Conservation (phyloP, 1,140 invertebrate species). For the Pachyrhynchus sulphureomaculatus region DNA sequence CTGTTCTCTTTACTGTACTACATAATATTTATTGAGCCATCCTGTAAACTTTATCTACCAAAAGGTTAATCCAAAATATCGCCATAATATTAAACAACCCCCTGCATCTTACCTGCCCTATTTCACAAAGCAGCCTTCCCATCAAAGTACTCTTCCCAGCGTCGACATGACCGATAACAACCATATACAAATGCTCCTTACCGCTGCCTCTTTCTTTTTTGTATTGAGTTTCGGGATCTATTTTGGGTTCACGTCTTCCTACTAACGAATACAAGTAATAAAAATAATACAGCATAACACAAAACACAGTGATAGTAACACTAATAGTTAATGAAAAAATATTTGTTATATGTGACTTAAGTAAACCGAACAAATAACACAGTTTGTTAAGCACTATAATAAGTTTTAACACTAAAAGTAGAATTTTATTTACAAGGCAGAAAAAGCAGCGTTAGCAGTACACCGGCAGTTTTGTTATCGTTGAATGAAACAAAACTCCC, state of each 20-base stretch:
- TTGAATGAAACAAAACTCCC: no score
- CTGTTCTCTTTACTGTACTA: no score
- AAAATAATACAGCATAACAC: background rate
- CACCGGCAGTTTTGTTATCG: no score
- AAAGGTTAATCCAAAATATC: no score
- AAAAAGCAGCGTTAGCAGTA: no score
- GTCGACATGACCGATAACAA: conserved; percentile 98
- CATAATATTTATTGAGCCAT: no score
- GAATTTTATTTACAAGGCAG: no score
- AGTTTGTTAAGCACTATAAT: background rate
- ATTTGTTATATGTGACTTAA: no score
- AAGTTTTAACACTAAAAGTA: background rate
- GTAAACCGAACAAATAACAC: background rate
- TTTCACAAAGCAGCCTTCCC: conserved; percentile 87
- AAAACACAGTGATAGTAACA: background rate
- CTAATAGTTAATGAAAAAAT: no score
- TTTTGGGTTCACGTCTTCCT: conserved; percentile 56
- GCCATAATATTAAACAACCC: no score
- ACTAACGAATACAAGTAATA: conserved; percentile 1
- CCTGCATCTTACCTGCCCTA: conserved; percentile 87
- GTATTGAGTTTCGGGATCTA: conserved; percentile 63
- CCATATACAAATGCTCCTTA: conserved; percentile 89
- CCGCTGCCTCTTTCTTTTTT: conserved; percentile 69
- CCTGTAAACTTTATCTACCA: no score
- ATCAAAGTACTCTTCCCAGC: conserved; percentile 98